Evolutionary conservation across 2,113 vertebrate genomes (phyloP), one percentile per base, ranked within the genome.

Genomic region (Daboia siamensis): DNA sequence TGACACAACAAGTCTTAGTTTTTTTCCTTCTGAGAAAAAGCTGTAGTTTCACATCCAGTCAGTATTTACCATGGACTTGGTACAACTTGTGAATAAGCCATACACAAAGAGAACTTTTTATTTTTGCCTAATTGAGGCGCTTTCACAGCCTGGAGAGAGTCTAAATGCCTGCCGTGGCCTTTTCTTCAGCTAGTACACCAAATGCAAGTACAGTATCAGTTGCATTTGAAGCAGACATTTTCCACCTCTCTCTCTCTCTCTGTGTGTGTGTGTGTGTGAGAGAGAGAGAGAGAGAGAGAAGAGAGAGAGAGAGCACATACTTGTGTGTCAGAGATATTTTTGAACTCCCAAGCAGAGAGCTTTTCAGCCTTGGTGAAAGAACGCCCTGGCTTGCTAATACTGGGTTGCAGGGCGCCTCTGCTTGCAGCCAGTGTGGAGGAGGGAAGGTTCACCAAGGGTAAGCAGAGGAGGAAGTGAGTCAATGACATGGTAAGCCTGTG

Each of bases 401-500:
- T 0, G 44, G 54, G 69, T 95, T 96, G 95, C 97, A 93, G 93
- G 93, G 91, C 46, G 95, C 95, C 94, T 92, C 0, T 46, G 86
- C 91, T 93, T 93, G 92, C 55, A 94, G 94, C 92, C 92, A 90
- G 91, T 87, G 84, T 0, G 0, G 92, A 94, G 95, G 93, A 88
- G 93, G 84, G 20, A 80, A 52, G 94, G 94, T 95, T 23, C 93
- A 93, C 88, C 92, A 52, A 8, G 55, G 93, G 91, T 94, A 94
- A 92, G 92, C 92, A 93, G 90, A 94, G 54, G 93, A 96, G 96
- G 96, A 97, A 96, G 91, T 97, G 95, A 97, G 94, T 97, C 96
- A 96, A 92, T 95, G 93, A 96, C 95, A 93, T 90, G 48, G 54
- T 94, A 86, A 92, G 90, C 89, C 59, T 55, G 1, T 94, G 95